Evolutionary conservation across 1,140 invertebrate genomes (phyloP), one percentile per base, ranked within the genome.

Genomic region (Gerris buenoi): DNA sequence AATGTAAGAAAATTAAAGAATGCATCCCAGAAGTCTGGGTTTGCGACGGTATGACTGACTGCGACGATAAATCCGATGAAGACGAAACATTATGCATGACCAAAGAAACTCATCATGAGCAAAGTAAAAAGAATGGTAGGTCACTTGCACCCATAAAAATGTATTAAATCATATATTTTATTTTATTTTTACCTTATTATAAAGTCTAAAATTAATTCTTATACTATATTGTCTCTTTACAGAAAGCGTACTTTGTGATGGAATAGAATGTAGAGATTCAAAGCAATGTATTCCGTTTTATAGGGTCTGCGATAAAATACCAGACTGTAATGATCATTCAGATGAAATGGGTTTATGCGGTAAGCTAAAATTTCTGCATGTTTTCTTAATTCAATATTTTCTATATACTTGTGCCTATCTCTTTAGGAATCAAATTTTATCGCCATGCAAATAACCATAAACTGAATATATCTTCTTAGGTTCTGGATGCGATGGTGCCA

Each of bases 21-120:
- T 89, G 87, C 73, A 81, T 89, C 66, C 79, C 78, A 15, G 75
- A 75, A 1, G 75, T 81, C 63, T 88, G 85, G 84, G 75, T 78
- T 64, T 89, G 88, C 74, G 86, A 89, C 73, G 81, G 82, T 25
- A 67, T 65, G 1, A 75, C 80, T 65, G 86, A 89, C 74, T 89
- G 88, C 74, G 71, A 71, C 0, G 88, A 89, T 74, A 77, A 79
- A 57, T 83, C 82, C 63, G 88, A 89, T 75, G 88, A 89, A 77
- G 66, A 77, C 14, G 63, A 63, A 13, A 63, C 58, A 5, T 5
- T 60, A 14, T 60, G 58, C 23, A 13, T 60, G 15, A 3, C 10
- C 23, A 25, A 60, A 60, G 58, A 15, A 25, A 60, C 10, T 5
- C n/a, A n/a, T n/a, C n/a, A n/a, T n/a, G n/a, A n/a, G n/a, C n/a